Evolutionary conservation across 1,140 invertebrate species (phyloP).

Genomic region (Tachypleus tridentatus): DNA sequence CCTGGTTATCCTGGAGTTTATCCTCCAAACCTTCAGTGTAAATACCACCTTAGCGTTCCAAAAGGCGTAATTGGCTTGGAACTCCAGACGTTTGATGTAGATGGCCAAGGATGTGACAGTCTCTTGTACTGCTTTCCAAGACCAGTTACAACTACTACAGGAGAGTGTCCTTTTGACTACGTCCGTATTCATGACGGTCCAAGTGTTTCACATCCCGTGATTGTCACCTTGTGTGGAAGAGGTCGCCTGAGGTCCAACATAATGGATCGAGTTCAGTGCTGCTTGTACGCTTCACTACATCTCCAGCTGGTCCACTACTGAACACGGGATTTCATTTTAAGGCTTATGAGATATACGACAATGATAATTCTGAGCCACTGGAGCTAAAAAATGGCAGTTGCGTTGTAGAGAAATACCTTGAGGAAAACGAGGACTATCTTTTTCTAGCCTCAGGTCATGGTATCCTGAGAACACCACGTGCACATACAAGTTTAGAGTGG

Average conservation of each 20-base stretch:
- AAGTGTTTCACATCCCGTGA: conserved; percentile 67
- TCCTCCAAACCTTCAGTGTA: conserved; percentile 74
- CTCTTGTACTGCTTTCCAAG: conserved; percentile 89
- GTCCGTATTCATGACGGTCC: conserved; percentile 80
- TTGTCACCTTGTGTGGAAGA: conserved; percentile 85
- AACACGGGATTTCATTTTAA: conserved; percentile 27
- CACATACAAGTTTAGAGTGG: conserved; percentile 21
- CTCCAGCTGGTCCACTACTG: conserved; percentile 47
- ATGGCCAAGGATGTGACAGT: conserved; percentile 83
- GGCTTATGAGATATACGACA: conserved; percentile 18
- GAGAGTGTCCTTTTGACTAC: conserved; percentile 82
- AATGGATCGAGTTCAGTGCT: conserved; percentile 70
- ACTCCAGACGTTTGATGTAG: conserved; percentile 58
- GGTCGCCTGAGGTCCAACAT: conserved; percentile 88
- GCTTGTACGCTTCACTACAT: conserved; percentile 81
- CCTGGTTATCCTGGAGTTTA: conserved; percentile 85
- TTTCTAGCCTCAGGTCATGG: conserved; percentile 23
- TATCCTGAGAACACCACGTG: conserved; percentile 26
- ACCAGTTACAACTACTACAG: conserved; percentile 45
- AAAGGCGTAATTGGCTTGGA: conserved; percentile 23
- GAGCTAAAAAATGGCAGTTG: conserved; percentile 21
- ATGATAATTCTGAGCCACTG: conserved; percentile 14
- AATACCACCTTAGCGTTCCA: conserved; percentile 21
- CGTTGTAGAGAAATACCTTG: conserved; percentile 20
- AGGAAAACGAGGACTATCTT: conserved; percentile 13